Evolutionary conservation across 2,113 vertebrate genomes (phyloP).

Genomic region (Fregata magnificens): DNA sequence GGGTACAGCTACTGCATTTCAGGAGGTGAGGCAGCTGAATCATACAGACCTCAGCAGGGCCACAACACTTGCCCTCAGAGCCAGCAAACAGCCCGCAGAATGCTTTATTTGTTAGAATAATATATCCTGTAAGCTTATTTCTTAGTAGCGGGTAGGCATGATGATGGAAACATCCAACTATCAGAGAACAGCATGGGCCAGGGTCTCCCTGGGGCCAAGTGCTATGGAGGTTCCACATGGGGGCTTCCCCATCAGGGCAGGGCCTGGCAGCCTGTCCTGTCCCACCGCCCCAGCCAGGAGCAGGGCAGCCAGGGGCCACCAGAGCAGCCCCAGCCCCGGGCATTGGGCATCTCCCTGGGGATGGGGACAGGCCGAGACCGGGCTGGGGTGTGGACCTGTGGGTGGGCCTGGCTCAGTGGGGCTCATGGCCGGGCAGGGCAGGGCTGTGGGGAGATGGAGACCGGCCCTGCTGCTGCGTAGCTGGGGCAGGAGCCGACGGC

Average conservation of each 20-base stretch:
- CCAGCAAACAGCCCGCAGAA: fast-evolving
- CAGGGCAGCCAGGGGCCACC: fast-evolving
- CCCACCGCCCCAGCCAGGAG: not conserved
- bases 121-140: not conserved
- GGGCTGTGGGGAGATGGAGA: not conserved
- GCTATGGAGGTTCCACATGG: not conserved
- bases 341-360: fast-evolving
- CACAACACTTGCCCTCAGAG: not conserved
- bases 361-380: fast-evolving
- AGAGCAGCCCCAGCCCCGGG: fast-evolving
- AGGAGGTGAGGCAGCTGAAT: not conserved
- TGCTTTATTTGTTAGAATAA: not conserved
- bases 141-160: not conserved
- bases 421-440: fast-evolving
- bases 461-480: fast-evolving
- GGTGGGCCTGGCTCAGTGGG: fast-evolving
- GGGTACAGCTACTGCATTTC: not conserved
- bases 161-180: not conserved
- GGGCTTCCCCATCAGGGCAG: not conserved
- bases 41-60: fast-evolving
- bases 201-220: not conserved
- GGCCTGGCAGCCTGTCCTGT: not conserved
- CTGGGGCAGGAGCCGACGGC: not conserved
- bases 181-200: not conserved
- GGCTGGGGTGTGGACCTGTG: fast-evolving